Conservation (phyloP, 2,888 invertebrate species). For the Brachynemurus nebulosus region DNA sequence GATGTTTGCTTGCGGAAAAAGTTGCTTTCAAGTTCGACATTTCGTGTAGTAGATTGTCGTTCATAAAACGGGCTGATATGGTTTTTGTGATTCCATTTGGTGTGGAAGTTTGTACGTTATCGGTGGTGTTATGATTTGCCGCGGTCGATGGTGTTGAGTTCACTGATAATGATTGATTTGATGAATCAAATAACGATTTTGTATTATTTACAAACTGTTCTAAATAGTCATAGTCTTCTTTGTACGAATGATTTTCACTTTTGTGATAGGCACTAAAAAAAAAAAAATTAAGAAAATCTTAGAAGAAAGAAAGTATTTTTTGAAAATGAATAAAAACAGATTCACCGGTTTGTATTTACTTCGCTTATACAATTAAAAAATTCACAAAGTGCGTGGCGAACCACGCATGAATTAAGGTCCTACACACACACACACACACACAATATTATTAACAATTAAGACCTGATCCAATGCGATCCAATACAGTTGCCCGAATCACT, state of each 20-base stretch:
- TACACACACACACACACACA: too few relatives aligned
- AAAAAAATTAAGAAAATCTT: too few relatives aligned
- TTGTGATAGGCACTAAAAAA: background rate
- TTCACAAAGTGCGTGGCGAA: too few relatives aligned
- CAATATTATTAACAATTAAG: too few relatives aligned
- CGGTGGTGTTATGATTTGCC: background rate
- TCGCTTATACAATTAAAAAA: too few relatives aligned
- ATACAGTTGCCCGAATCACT: too few relatives aligned
- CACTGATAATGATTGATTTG: background rate
- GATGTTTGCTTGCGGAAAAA: background rate
- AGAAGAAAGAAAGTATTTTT: background rate
- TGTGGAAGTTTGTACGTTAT: background rate
- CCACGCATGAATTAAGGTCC: too few relatives aligned
- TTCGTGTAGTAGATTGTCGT: constrained; percentile 8
- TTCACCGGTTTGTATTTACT: too few relatives aligned
- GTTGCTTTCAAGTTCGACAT: constrained; percentile 3
- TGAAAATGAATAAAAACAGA: too few relatives aligned
- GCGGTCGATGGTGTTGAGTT: too few relatives aligned
- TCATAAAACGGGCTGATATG: constrained; percentile 6
- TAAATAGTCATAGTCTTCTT: constrained; percentile 3
- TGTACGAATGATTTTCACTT: background rate
- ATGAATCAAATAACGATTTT: background rate
- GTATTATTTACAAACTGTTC: constrained; percentile 1
- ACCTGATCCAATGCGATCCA: too few relatives aligned
- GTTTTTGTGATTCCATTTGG: constrained; percentile 1